Conservation (phyloP, 2,113 vertebrate species). For the Aspiorhynchus laticeps region DNA sequence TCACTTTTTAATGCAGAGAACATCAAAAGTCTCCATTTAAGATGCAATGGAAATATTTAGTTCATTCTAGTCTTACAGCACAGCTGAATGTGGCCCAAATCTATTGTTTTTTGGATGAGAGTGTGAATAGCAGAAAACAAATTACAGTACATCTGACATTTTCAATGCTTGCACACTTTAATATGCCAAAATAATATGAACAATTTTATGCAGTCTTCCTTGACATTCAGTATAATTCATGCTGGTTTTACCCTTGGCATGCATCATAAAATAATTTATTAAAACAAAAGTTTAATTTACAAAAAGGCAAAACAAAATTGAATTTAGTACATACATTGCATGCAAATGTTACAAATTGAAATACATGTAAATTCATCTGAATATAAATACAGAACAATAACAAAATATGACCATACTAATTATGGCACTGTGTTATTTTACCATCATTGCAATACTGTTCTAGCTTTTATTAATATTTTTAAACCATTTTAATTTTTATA, state of each 20-base stretch:
- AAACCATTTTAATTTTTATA: too few relatives aligned
- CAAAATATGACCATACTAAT: too few relatives aligned
- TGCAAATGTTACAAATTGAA: neutral
- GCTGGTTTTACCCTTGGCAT: neutral
- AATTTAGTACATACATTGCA: too few relatives aligned
- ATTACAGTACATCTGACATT: neutral
- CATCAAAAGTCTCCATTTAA: neutral
- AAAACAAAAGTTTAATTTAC: too few relatives aligned
- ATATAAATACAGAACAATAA: too few relatives aligned
- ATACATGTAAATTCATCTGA: neutral
- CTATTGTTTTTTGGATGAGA: neutral
- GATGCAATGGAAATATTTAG: neutral
- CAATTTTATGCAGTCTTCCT: too few relatives aligned
- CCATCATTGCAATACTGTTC: too few relatives aligned
- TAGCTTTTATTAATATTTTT: too few relatives aligned
- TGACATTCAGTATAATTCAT: neutral
- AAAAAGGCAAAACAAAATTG: too few relatives aligned
- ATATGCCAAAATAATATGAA: too few relatives aligned
- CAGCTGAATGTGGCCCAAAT: neutral
- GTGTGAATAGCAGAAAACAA: too few relatives aligned
- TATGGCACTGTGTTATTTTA: too few relatives aligned
- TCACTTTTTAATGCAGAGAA: neutral
- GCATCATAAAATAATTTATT: neutral
- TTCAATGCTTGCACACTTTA: neutral
- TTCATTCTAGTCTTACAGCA: neutral